These are phyloP conservation scores for Lamellibrachia columna DNA, from an alignment of 2,888 invertebrate genomes.

Conservation along the genomic window DNA sequence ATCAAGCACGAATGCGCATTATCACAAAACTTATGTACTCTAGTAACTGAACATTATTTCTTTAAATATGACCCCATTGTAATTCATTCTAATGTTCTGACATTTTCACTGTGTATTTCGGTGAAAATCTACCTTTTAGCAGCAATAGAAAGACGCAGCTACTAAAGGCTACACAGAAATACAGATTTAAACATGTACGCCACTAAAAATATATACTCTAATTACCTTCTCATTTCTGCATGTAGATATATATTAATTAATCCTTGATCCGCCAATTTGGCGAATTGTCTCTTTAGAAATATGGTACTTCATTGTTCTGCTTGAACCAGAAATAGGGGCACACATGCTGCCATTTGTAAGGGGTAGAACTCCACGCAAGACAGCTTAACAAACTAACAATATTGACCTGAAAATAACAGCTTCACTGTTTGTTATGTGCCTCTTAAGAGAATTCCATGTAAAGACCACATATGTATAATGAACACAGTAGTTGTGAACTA, in stretches of 20 bases:
- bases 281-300: not conserved
- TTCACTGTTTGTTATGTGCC: not conserved
- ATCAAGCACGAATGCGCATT: not conserved
- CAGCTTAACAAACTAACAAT: not conserved
- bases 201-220: constrained; percentile 1
- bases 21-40: not conserved
- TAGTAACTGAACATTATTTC: not conserved
- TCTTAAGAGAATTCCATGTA: not conserved
- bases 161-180: not conserved
- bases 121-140: not conserved
- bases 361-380: not conserved
- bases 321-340: not conserved
- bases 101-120: not conserved
- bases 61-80: not conserved
- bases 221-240: not conserved
- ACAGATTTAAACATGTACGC: not conserved
- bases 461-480: not conserved
- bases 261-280: not conserved
- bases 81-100: not conserved
- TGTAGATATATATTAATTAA: not conserved
- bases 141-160: not conserved
- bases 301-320: not conserved
- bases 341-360: not conserved
- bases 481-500: not conserved
- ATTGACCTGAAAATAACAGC: not conserved